Evolutionary conservation across 2,797 vertebrate species (phyloP).

Genomic region (Euphonia xanthogaster): DNA sequence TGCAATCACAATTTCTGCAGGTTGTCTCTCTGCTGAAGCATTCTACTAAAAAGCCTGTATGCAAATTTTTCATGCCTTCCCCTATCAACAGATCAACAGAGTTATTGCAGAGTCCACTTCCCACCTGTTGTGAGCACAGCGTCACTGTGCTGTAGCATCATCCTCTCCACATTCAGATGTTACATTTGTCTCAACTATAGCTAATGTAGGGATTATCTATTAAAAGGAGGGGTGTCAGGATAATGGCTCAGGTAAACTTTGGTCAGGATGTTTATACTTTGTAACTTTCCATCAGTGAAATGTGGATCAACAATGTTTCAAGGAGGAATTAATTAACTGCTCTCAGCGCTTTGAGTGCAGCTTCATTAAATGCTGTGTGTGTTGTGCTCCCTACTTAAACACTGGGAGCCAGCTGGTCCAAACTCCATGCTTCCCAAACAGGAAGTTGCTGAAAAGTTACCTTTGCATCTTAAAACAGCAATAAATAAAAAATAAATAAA

Average conservation of each 20-base stretch:
- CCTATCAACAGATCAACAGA: neutral
- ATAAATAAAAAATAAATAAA: neutral
- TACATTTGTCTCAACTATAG: neutral
- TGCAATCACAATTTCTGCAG: neutral
- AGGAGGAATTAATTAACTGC: neutral
- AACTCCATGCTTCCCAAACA: neutral
- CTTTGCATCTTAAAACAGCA: neutral
- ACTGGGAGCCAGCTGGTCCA: neutral
- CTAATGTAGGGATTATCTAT: neutral
- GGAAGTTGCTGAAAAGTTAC: neutral
- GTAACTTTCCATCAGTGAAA: neutral
- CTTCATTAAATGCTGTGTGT: neutral
- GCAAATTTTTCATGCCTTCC: neutral
- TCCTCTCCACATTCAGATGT: neutral
- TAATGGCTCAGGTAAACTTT: neutral
- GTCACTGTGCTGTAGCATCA: neutral
- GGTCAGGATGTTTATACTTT: neutral
- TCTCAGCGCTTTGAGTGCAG: neutral
- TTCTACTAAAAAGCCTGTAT: neutral
- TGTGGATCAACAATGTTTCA: neutral
- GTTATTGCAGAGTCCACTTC: neutral
- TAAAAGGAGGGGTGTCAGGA: neutral
- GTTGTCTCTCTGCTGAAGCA: neutral
- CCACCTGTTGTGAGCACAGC: neutral
- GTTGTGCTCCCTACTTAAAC: neutral